These are phyloP conservation scores for Scarus forsteni DNA, from an alignment of 2,797 vertebrate species.

Conservation along the genomic window DNA sequence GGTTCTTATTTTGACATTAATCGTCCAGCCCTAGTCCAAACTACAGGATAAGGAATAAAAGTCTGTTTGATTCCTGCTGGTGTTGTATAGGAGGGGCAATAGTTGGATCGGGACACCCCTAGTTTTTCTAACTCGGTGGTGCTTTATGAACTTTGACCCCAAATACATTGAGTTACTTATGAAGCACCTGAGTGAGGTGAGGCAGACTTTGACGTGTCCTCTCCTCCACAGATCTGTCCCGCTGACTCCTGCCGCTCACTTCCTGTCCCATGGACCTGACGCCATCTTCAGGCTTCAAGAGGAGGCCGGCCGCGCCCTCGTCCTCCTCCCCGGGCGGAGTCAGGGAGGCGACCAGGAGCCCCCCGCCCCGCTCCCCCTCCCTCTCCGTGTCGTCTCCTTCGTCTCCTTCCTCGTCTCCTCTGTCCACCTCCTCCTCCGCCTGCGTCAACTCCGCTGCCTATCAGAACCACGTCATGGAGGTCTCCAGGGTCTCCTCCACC, in stretches of 20 bases:
- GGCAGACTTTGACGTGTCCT: too few relatives aligned
- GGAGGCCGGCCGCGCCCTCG: conserved; percentile 65
- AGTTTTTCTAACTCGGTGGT: too few relatives aligned
- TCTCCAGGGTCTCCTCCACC: conserved; percentile 77
- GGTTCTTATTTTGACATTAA: too few relatives aligned
- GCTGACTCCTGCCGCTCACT: conserved; percentile 32
- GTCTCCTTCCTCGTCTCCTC: conserved; percentile 74
- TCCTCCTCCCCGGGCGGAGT: conserved; percentile 56
- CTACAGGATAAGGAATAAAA: too few relatives aligned
- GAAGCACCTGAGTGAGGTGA: too few relatives aligned
- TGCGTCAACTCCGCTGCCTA: conserved; percentile 56
- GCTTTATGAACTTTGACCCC: too few relatives aligned
- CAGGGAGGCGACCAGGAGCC: conserved; percentile 72
- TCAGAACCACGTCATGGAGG: conserved; percentile 66
- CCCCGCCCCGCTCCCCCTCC: conserved; percentile 70
- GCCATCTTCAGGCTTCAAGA: conserved; percentile 71
- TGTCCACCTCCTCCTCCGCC: conserved; percentile 76
- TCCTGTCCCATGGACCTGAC: conserved; percentile 71
- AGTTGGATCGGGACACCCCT: too few relatives aligned
- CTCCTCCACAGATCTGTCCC: conserved; percentile 50
- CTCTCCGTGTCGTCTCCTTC: conserved; percentile 78
- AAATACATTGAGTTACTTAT: too few relatives aligned
- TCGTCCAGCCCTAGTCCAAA: too few relatives aligned
- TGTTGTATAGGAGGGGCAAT: too few relatives aligned
- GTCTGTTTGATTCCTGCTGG: too few relatives aligned